Evolutionary conservation across 2,888 invertebrate species (phyloP).

Genomic region (Adela reaumurella): DNA sequence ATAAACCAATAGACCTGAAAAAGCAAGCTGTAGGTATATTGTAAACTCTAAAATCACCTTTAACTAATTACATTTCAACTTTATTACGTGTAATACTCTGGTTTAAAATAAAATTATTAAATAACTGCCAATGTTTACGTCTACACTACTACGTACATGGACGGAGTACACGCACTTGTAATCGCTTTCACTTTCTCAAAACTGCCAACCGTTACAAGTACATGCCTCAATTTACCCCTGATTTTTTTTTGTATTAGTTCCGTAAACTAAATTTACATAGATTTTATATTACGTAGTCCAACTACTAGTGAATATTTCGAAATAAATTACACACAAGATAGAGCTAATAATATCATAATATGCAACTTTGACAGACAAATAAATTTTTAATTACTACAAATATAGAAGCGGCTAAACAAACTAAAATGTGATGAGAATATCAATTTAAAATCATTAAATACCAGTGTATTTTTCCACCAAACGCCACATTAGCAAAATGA

Average conservation of each 20-base stretch:
- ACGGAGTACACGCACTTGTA: neutral
- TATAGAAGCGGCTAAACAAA: too few relatives aligned
- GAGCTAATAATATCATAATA: too few relatives aligned
- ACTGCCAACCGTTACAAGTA: neutral
- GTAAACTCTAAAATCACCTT: neutral
- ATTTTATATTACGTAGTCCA: neutral
- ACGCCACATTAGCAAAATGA: too few relatives aligned
- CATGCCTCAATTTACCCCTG: neutral
- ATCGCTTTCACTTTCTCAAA: too few relatives aligned
- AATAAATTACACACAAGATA: neutral
- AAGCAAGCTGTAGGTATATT: conserved; percentile 12
- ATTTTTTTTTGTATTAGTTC: neutral
- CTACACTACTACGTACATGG: conserved; percentile 29
- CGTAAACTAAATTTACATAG: neutral
- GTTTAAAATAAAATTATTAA: conserved; percentile 45
- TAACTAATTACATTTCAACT: neutral
- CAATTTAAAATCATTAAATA: too few relatives aligned
- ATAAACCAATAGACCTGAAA: conserved; percentile 46
- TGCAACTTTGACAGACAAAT: too few relatives aligned
- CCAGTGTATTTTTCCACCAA: too few relatives aligned
- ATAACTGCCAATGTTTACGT: conserved; percentile 31
- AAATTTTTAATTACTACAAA: too few relatives aligned
- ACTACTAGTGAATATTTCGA: neutral
- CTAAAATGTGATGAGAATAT: too few relatives aligned
- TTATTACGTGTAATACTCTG: neutral